Evolutionary conservation across 2,888 invertebrate genomes (phyloP).

Genomic region (Drosophila parthenogenetica): DNA sequence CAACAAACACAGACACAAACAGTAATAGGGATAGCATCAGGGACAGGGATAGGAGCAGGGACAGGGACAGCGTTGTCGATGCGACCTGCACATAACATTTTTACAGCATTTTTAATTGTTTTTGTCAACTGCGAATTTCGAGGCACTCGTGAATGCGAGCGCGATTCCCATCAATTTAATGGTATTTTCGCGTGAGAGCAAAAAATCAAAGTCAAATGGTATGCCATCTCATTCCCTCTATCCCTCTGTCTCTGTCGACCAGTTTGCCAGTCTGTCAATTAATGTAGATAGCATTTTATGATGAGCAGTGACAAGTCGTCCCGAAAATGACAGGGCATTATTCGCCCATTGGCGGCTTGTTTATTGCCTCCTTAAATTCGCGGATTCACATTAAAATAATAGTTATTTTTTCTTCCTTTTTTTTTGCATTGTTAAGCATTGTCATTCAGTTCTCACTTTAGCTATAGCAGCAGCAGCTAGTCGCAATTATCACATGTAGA

Average conservation of each 20-base stretch:
- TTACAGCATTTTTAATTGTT: constrained; percentile 78
- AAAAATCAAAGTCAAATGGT: constrained; percentile 62
- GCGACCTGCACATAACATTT: constrained; percentile 73
- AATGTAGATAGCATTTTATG: constrained; percentile 79
- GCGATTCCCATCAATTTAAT: constrained; percentile 74
- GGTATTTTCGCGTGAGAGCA: constrained; percentile 67
- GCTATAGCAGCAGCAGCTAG: constrained; percentile 16
- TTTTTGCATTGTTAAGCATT: constrained; percentile 46
- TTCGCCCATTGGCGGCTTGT: constrained; percentile 72
- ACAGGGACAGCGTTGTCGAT: constrained; percentile 1
- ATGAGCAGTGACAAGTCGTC: constrained; percentile 73
- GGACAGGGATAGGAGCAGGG: neutral
- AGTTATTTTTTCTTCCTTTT: constrained; percentile 28
- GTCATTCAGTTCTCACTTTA: constrained; percentile 60
- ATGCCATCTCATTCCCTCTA: constrained; percentile 4
- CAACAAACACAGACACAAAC: constrained; percentile 44
- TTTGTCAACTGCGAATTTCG: constrained; percentile 66
- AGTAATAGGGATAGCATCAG: neutral
- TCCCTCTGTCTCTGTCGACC: neutral
- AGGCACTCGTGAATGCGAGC: constrained; percentile 40
- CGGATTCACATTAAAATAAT: constrained; percentile 50
- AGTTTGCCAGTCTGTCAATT: constrained; percentile 65
- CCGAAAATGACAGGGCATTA: constrained; percentile 68
- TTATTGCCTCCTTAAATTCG: constrained; percentile 68
- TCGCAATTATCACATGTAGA: constrained; percentile 21